Evolutionary conservation across 2,888 invertebrate genomes (phyloP), one percentile per base, ranked within the genome.

Genomic region (Apodemia mormo): DNA sequence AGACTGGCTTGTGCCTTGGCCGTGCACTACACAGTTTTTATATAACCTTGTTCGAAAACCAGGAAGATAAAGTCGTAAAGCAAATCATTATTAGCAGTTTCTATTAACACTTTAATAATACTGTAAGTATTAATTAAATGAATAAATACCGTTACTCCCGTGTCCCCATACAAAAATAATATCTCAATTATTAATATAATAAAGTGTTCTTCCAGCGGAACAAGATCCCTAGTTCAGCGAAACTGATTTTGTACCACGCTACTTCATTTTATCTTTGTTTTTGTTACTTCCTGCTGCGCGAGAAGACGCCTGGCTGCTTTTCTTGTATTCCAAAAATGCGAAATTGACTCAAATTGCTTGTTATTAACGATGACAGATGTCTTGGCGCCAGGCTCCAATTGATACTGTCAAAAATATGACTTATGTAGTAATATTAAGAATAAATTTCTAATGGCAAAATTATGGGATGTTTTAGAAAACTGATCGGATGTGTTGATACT

Each of bases 331-430:
- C 84, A 90, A 92, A 92, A 89, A 92, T 92, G 89, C 90, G 83
- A 88, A 92, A 92, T 92, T 92, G 90, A 81, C 89, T 91, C 90
- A 90, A 92, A 92, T 92, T 92, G 92, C 90, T 90, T 87, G 87
- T 91, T 92, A 90, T 92, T 91, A 92, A 92, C 90, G 90, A 92
- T 92, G 92, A 92, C 92, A 92, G 92, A 92, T 92, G 92, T 88
- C 86, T 86, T 90, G 87, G 92, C 92, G 92, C 92, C 92, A 86
- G 82, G 80, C 84, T 81, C 78, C 71, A 68, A 8, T 40, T 43
- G 22, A 22, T 61, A 52, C 70, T 67, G 72, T 73, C 69, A 33
- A 81, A 83, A 79, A 71, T 58, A 67, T 72, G 78, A 80, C 78
- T 77, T 85, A 79, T 29, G 7, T 0, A n/a, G 12, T 43, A 43